Percentiles rank a stretch among this genome's conserved stretches.
Evolutionary conservation across 2,888 invertebrate genomes (phyloP).

Genomic region (Pristionchus mayeri): DNA sequence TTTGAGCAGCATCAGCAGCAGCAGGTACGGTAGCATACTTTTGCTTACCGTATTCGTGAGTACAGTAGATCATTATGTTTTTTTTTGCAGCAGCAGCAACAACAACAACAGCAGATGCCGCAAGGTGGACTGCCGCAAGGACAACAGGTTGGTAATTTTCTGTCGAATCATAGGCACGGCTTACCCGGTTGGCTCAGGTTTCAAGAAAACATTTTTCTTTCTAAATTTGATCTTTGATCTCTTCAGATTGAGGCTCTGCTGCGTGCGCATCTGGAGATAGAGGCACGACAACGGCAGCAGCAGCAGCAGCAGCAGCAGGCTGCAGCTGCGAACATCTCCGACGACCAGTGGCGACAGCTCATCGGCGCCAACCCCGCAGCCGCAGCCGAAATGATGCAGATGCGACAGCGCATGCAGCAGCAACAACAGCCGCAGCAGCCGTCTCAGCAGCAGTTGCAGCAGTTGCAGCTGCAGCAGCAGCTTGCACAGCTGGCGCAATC

Average conservation of each 20-base stretch:
- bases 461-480: conserved; percentile 47
- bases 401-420: conserved; percentile 8
- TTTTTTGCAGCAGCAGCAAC: conserved; percentile 21
- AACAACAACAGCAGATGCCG: conserved; percentile 33
- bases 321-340: conserved; percentile 16
- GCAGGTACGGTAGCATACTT: neutral
- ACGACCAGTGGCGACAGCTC: conserved; percentile 33
- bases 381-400: conserved; percentile 11
- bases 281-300: conserved; percentile 51
- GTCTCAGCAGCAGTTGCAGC: conserved; percentile 49
- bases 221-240: neutral
- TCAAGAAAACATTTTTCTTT: no score
- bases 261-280: conserved; percentile 48
- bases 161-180: neutral
- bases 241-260: neutral
- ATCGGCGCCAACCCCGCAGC: neutral
- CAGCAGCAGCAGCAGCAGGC: conserved; percentile 37
- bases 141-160: neutral
- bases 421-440: conserved; percentile 52
- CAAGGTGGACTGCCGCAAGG: neutral
- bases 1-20: neutral
- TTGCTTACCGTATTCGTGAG: neutral
- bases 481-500: conserved; percentile 1
- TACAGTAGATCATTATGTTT: neutral
- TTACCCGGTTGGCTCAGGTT: no score